These are phyloP conservation scores for Craseonycteris thonglongyai DNA, from an alignment of 2,113 vertebrate genomes.

Conservation along the genomic window DNA sequence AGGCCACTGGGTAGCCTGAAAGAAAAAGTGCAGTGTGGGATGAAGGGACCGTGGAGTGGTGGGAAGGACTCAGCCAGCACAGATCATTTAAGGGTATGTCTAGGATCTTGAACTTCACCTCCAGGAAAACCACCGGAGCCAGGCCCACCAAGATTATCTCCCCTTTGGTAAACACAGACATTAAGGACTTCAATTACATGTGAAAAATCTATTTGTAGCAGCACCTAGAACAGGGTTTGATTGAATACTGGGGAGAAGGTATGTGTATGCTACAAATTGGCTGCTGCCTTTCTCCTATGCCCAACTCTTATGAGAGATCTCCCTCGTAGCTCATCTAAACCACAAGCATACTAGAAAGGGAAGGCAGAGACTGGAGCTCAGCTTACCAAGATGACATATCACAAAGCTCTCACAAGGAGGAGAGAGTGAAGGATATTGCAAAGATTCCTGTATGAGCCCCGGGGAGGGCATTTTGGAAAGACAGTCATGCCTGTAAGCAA, in stretches of 20 bases:
- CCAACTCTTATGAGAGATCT: background rate
- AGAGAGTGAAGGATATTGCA: background rate
- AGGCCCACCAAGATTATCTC: background rate
- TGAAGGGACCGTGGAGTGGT: background rate
- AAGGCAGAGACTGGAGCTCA: background rate
- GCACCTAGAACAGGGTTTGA: background rate
- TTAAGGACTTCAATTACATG: background rate
- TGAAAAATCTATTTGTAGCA: background rate
- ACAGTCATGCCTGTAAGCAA: rapidly evolving
- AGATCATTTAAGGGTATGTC: background rate
- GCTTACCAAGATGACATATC: background rate
- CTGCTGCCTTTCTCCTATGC: background rate
- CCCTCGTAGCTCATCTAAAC: background rate
- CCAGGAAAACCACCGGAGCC: background rate
- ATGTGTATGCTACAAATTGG: background rate
- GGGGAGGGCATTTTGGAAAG: background rate
- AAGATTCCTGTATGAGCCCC: background rate
- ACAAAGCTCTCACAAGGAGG: background rate
- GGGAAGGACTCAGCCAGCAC: background rate
- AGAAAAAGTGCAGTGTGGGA: background rate
- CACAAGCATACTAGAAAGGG: background rate
- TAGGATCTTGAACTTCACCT: background rate
- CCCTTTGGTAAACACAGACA: background rate
- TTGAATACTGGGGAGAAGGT: background rate
- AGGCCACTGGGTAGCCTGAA: background rate